These are phyloP conservation scores for Trichopoda pennipes DNA, from an alignment of 2,888 invertebrate species.

Conservation along the genomic window DNA sequence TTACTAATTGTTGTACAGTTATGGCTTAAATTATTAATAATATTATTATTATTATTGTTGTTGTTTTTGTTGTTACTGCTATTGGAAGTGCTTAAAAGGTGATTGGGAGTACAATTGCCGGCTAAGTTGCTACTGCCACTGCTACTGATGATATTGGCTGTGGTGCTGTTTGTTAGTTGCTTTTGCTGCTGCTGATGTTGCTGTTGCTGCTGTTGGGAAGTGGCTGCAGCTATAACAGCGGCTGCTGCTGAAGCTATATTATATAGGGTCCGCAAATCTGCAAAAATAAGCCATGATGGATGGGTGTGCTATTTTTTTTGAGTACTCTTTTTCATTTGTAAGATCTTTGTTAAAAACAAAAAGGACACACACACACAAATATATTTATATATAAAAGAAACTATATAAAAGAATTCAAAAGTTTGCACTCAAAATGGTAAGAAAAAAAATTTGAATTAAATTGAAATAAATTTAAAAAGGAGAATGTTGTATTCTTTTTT, in stretches of 20 bases:
- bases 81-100: conserved; percentile 6
- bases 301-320: conserved; percentile 68
- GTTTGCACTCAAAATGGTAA: conserved; percentile 41
- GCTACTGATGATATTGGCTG: conserved; percentile 38
- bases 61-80: conserved; percentile 43
- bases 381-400: conserved; percentile 14
- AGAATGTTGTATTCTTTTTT: neutral
- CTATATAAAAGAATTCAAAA: conserved; percentile 43
- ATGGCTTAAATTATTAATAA: conserved; percentile 49
- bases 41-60: too few relatives aligned
- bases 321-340: conserved; percentile 53
- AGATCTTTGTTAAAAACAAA: conserved; percentile 21
- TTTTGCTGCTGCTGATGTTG: conserved; percentile 51
- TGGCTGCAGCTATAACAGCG: conserved; percentile 75
- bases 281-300: conserved; percentile 76
- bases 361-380: conserved; percentile 17
- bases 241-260: conserved; percentile 80
- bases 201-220: conserved; percentile 67
- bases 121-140: conserved; percentile 32
- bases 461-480: conserved; percentile 7
- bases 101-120: conserved; percentile 42
- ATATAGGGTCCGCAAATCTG: conserved; percentile 81
- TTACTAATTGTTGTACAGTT: conserved; percentile 50
- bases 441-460: conserved; percentile 20
- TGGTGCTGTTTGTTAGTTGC: conserved; percentile 38